Evolutionary conservation across 2,888 invertebrate genomes (phyloP).

Genomic region (Nephrotoma flavescens): DNA sequence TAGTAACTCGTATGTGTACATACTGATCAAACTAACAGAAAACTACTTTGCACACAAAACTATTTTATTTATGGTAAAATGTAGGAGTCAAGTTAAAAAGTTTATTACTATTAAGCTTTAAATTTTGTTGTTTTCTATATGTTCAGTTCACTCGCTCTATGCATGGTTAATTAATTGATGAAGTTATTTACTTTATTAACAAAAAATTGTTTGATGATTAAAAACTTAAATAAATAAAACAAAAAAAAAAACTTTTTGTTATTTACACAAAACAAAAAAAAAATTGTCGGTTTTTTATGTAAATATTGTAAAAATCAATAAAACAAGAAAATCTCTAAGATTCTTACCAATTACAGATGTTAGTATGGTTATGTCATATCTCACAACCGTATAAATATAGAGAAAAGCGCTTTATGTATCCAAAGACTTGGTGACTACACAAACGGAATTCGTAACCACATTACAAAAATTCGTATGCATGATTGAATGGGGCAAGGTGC

Average conservation of each 20-base stretch:
- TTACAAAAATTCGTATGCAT: background rate
- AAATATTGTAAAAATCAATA: background rate
- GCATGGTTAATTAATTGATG: background rate
- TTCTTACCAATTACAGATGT: background rate
- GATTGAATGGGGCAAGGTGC: background rate
- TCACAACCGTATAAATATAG: background rate
- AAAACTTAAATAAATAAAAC: background rate
- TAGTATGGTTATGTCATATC: background rate
- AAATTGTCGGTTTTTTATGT: background rate
- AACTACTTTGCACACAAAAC: background rate
- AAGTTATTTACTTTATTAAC: background rate
- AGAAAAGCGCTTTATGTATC: background rate
- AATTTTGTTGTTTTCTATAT: background rate
- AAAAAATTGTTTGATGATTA: background rate
- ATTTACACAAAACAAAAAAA: background rate
- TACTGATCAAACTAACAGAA: background rate
- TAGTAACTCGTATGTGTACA: background rate
- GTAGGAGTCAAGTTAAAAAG: background rate
- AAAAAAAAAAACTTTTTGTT: background rate
- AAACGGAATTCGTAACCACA: background rate
- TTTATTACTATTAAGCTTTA: background rate
- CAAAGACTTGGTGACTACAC: background rate
- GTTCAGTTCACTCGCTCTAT: background rate
- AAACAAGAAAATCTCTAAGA: background rate
- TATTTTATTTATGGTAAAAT: background rate